Conservation (phyloP, 2,113 vertebrate species). For the Columba janthina region DNA sequence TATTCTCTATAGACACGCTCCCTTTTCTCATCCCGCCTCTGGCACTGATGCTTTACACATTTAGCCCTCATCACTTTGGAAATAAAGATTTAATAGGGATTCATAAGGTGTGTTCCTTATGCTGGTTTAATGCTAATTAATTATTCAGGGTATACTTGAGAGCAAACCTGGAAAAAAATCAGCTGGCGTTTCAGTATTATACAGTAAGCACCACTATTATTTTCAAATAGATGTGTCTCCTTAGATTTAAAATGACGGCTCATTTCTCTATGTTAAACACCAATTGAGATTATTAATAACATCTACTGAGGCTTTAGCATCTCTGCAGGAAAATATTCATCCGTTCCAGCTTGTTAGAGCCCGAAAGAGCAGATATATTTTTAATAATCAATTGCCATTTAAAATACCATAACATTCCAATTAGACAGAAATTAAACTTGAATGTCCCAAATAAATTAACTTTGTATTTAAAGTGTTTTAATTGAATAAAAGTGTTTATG, state of each 20-base stretch:
- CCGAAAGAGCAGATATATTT: neutral
- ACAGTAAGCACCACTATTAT: neutral
- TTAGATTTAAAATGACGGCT: slow-evolving; percentile 3
- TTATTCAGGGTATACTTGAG: neutral
- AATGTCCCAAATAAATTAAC: neutral
- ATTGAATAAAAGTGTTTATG: neutral
- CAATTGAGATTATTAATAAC: slow-evolving; percentile 5
- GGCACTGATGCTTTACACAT: neutral
- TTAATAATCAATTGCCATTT: slow-evolving; percentile 28
- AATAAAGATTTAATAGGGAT: neutral
- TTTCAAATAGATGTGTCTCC: neutral
- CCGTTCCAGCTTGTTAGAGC: neutral
- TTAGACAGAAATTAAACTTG: neutral
- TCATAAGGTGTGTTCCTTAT: neutral
- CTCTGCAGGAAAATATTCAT: neutral
- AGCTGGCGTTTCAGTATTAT: neutral
- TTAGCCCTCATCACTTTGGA: rapidly evolving
- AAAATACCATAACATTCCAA: neutral
- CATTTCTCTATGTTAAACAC: neutral
- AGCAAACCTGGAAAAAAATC: neutral
- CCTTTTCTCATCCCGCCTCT: neutral
- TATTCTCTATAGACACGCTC: neutral
- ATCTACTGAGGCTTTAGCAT: neutral
- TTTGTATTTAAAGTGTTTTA: neutral
- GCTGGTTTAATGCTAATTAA: neutral